A percentile compares a stretch with the other conserved stretches of the same genome.
Conservation (phyloP, 1,140 invertebrate species). For the Cataglyphis hispanica region DNA sequence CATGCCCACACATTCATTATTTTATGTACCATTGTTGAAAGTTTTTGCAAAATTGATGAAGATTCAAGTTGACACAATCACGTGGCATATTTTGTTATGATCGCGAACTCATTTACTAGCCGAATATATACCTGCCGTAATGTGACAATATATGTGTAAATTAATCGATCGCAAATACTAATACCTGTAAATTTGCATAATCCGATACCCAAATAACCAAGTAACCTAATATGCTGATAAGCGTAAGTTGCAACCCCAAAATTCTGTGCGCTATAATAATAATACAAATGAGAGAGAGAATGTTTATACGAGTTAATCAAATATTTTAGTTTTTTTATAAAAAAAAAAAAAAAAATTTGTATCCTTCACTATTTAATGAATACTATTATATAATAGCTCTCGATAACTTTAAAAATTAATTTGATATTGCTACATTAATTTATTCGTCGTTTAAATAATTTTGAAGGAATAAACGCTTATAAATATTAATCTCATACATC, state of each 20-base stretch:
- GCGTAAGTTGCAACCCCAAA: slow-evolving; percentile 46
- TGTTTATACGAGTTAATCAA: slow-evolving; percentile 24
- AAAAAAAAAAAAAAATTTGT: slow-evolving; percentile 24
- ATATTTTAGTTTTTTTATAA: background rate
- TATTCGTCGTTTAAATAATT: background rate
- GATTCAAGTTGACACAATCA: slow-evolving; percentile 25
- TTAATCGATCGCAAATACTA: slow-evolving; percentile 58
- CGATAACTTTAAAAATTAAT: background rate
- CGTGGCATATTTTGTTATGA: slow-evolving; percentile 14
- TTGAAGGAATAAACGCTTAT: background rate
- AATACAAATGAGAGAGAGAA: slow-evolving; percentile 2
- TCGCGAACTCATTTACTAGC: slow-evolving; percentile 16
- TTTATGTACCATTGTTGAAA: background rate
- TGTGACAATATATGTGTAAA: slow-evolving; percentile 63
- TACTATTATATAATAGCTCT: background rate
- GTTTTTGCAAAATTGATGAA: slow-evolving; percentile 26
- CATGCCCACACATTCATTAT: background rate
- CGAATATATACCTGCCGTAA: slow-evolving; percentile 31
- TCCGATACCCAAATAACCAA: slow-evolving; percentile 60
- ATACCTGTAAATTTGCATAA: slow-evolving; percentile 61
- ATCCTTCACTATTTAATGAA: background rate
- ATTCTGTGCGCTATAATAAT: slow-evolving; percentile 36
- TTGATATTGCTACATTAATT: background rate
- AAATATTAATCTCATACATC: background rate
- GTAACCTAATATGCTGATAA: slow-evolving; percentile 64